Percentiles rank a stretch among this genome's conserved stretches.
phyloP scores from a whole-genome alignment of 2,888 invertebrate genomes.

The Phalangium opilio region DNA sequence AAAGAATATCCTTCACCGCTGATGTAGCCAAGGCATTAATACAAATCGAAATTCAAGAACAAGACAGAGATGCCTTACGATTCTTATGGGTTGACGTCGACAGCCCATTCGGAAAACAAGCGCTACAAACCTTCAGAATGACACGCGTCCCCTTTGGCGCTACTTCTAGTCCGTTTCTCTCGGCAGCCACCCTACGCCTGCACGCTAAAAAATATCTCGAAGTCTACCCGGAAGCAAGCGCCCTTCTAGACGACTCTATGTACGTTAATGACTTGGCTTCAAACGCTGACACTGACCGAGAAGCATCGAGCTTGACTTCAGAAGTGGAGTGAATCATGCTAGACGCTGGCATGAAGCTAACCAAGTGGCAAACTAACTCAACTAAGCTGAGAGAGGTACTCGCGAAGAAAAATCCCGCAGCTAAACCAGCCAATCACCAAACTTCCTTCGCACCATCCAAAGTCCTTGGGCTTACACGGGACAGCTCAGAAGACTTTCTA shows the following conservation, averaged over 20 bases:
- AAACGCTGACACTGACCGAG: not conserved
- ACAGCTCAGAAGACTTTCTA: conserved; percentile 1
- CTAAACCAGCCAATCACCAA: not conserved
- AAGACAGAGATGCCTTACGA: conserved; percentile 5
- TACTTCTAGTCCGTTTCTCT: conserved; percentile 2
- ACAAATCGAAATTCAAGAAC: conserved; percentile 4
- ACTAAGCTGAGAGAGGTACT: not conserved
- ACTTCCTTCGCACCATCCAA: not conserved
- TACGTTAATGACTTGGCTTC: conserved; percentile 2
- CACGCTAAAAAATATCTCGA: conserved; percentile 2
- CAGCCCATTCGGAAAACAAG: no score
- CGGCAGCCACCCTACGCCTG: conserved; percentile 1
- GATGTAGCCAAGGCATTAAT: conserved; percentile 10
- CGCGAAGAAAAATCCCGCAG: not conserved
- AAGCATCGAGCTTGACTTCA: not conserved
- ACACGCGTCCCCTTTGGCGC: conserved; percentile 1
- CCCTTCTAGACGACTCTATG: not conserved
- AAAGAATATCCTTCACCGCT: conserved; percentile 7
- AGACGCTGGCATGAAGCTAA: conserved; percentile 2
- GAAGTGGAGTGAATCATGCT: not conserved
- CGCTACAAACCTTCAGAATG: not conserved
- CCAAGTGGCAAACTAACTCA: conserved; percentile 1
- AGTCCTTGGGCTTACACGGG: conserved; percentile 1
- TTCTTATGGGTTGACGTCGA: conserved; percentile 5
- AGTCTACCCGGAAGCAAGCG: not conserved